These are phyloP conservation scores for Rotaria macrura DNA, from an alignment of 2,888 invertebrate genomes.

Conservation along the genomic window DNA sequence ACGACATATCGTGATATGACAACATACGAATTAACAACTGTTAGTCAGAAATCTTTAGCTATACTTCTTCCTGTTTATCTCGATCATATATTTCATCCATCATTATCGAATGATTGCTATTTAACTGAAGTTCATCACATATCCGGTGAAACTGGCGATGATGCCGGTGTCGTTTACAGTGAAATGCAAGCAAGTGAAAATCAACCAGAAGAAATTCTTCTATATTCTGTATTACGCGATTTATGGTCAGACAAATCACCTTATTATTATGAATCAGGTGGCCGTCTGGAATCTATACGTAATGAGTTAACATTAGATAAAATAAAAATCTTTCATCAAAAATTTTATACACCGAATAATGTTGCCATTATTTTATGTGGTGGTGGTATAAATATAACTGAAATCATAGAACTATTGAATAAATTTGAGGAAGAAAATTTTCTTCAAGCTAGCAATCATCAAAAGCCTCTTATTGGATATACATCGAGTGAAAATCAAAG, in stretches of 20 bases:
- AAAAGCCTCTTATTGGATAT: constrained; percentile 64
- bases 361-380: constrained; percentile 66
- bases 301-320: constrained; percentile 69
- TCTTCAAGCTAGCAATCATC: constrained; percentile 60
- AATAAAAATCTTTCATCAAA: constrained; percentile 68
- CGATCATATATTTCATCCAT: constrained; percentile 76
- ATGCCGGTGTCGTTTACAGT: constrained; percentile 87
- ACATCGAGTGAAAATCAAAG: constrained; percentile 54
- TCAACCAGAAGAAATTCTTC: constrained; percentile 63
- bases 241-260: constrained; percentile 72
- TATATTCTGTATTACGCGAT: constrained; percentile 58
- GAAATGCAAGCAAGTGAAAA: constrained; percentile 82
- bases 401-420: constrained; percentile 64
- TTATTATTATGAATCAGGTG: constrained; percentile 74
- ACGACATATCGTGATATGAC: constrained; percentile 77
- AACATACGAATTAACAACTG: constrained; percentile 76
- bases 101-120: constrained; percentile 68
- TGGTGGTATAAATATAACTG: constrained; percentile 61
- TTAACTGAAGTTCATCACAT: constrained; percentile 83
- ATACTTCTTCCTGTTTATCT: constrained; percentile 77
- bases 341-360: constrained; percentile 79
- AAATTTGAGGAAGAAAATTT: constrained; percentile 57
- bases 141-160: constrained; percentile 67
- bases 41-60: constrained; percentile 73
- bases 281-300: constrained; percentile 70